Percentiles rank a stretch among this genome's conserved stretches.
Conservation (phyloP, 2,113 vertebrate genomes). For the Oxyura jamaicensis region DNA sequence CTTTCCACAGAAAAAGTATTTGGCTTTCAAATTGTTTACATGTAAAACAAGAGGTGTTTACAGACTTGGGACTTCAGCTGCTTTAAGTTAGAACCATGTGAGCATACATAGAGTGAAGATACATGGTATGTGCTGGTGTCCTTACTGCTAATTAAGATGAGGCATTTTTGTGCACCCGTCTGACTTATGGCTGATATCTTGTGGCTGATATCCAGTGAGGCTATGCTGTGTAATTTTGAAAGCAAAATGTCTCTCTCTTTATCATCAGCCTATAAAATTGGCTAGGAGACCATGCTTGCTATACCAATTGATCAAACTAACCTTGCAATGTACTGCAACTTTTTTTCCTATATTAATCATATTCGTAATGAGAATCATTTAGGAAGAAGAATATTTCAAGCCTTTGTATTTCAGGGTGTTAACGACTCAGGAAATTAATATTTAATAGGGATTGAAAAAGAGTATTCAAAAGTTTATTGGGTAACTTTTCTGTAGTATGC, state of each 20-base stretch:
- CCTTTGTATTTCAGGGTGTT: neutral
- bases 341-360: neutral
- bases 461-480: neutral
- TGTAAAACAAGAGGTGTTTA: neutral
- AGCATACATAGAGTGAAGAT: neutral
- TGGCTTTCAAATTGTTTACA: neutral
- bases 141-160: constrained; percentile 7
- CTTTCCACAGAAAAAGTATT: neutral
- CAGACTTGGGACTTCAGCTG: neutral
- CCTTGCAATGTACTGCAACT: neutral
- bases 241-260: constrained; percentile 21
- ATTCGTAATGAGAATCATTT: constrained; percentile 19
- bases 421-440: neutral
- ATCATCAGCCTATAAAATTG: constrained; percentile 36
- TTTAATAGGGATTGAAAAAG: neutral
- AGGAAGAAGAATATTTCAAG: neutral
- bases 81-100: neutral
- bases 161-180: neutral
- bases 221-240: neutral
- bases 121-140: neutral
- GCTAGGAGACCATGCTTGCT: neutral
- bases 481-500: neutral
- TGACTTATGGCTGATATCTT: neutral
- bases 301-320: constrained; percentile 36
- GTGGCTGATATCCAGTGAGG: constrained; percentile 8